phyloP scores from a whole-genome alignment of 1,140 invertebrate species.

The Sweltsa coloradensis region DNA sequence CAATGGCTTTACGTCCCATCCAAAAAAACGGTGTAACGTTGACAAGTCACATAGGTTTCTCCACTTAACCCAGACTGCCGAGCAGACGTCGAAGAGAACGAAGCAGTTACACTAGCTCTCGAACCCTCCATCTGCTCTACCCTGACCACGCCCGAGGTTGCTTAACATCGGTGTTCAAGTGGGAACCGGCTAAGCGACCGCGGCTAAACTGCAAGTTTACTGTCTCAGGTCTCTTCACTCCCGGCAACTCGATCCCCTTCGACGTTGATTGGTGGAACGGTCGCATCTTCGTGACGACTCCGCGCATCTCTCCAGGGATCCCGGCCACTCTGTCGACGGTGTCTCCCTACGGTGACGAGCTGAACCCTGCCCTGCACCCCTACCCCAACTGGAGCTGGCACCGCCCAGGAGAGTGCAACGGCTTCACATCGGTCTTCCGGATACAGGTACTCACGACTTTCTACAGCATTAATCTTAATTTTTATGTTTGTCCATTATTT shows the following conservation, averaged over 20 bases:
- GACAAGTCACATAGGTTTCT: too few relatives aligned
- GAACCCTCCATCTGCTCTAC: too few relatives aligned
- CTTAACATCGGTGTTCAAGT: too few relatives aligned
- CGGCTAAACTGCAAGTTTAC: too few relatives aligned
- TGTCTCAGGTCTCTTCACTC: conserved; percentile 42
- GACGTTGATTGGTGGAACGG: conserved; percentile 26
- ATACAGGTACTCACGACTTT: conserved; percentile 31
- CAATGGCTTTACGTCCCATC: too few relatives aligned
- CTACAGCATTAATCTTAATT: background rate
- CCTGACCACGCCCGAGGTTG: too few relatives aligned
- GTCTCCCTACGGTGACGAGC: conserved; percentile 27
- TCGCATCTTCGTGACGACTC: conserved; percentile 50
- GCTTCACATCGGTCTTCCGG: conserved; percentile 37
- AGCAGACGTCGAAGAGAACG: too few relatives aligned
- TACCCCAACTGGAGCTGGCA: conserved; percentile 41
- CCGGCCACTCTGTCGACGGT: conserved; percentile 53
- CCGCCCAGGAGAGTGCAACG: conserved; percentile 25
- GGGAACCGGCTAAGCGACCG: too few relatives aligned
- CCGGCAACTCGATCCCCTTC: conserved; percentile 57
- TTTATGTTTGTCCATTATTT: background rate
- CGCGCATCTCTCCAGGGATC: conserved; percentile 39
- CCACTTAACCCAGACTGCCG: too few relatives aligned
- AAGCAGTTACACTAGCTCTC: too few relatives aligned
- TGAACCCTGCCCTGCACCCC: conserved; percentile 34
- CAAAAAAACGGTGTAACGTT: too few relatives aligned